phyloP scores from a whole-genome alignment of 1,140 invertebrate species.

The Leptopilina clavipes region DNA sequence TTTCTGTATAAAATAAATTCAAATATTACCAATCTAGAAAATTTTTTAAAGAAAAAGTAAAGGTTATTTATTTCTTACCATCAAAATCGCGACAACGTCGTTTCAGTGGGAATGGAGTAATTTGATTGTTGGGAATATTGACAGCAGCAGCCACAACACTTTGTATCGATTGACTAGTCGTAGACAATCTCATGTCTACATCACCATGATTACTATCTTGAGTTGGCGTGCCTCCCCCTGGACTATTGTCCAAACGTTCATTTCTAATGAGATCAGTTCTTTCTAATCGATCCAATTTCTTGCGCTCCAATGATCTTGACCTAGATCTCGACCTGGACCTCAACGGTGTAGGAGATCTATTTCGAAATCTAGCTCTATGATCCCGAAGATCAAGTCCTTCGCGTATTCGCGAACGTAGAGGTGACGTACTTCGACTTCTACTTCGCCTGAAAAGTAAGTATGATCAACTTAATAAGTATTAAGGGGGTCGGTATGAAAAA shows the following conservation, averaged over 20 bases:
- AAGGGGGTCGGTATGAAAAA: too few relatives aligned
- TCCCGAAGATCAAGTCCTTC: constrained; percentile 67
- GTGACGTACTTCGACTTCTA: constrained; percentile 71
- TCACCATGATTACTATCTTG: constrained; percentile 80
- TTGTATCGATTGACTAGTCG: constrained; percentile 76
- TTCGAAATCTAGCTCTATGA: constrained; percentile 73
- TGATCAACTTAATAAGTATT: neutral
- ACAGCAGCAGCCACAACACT: constrained; percentile 74
- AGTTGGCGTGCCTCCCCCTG: constrained; percentile 75
- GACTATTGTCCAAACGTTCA: constrained; percentile 65
- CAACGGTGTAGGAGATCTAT: constrained; percentile 74
- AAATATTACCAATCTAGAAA: constrained; percentile 26
- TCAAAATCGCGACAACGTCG: constrained; percentile 84
- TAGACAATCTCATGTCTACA: constrained; percentile 76
- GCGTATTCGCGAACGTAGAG: constrained; percentile 67
- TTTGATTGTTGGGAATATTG: constrained; percentile 64
- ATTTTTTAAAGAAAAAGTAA: constrained; percentile 18
- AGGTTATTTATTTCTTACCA: constrained; percentile 71
- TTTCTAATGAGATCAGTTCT: constrained; percentile 60
- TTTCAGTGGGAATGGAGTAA: constrained; percentile 72
- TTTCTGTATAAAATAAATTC: constrained; percentile 79
- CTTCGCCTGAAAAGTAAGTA: constrained; percentile 59
- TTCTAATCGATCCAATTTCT: constrained; percentile 68
- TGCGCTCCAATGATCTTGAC: constrained; percentile 68
- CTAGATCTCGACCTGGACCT: constrained; percentile 68